Percentiles rank a stretch among this genome's conserved stretches.
phyloP scores from a whole-genome alignment of 2,888 invertebrate species.

The Drosophila affinis region DNA sequence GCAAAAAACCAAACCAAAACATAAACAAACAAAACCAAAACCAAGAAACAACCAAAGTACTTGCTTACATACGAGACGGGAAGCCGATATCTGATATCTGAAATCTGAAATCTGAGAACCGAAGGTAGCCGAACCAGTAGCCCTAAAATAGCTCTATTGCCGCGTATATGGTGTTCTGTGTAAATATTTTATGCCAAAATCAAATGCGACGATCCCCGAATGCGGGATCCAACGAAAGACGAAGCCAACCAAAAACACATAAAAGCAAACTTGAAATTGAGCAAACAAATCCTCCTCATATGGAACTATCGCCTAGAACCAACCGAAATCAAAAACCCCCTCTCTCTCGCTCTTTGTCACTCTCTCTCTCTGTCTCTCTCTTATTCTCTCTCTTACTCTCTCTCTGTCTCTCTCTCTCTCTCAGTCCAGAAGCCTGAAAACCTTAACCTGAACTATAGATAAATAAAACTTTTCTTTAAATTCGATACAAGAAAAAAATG shows the following conservation, averaged over 20 bases:
- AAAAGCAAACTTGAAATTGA: conserved; percentile 70
- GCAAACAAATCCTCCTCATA: conserved; percentile 55
- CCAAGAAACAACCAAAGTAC: conserved; percentile 14
- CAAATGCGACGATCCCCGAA: conserved; percentile 13
- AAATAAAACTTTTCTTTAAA: conserved; percentile 22
- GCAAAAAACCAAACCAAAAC: conserved; percentile 1
- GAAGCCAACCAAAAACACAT: conserved; percentile 35
- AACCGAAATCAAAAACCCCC: conserved; percentile 14
- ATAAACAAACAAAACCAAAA: conserved; percentile 1
- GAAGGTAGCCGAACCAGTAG: conserved; percentile 36
- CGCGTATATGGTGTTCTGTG: conserved; percentile 84
- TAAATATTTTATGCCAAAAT: conserved; percentile 49
- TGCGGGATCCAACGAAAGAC: conserved; percentile 1
- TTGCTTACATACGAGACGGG: conserved; percentile 9
- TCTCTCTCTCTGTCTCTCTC: conserved; percentile 14
- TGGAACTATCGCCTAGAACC: conserved; percentile 42
- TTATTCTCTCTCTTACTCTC: conserved; percentile 23
- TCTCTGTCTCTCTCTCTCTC: conserved; percentile 17
- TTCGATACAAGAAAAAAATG: conserved; percentile 14
- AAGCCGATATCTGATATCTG: conserved; percentile 9
- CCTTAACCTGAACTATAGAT: conserved; percentile 22
- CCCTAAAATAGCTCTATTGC: conserved; percentile 82
- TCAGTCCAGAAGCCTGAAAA: conserved; percentile 26
- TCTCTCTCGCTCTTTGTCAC: conserved; percentile 17
- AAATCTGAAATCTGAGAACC: conserved; percentile 4